Percentiles rank a stretch among this genome's conserved stretches.
Evolutionary conservation across 2,888 invertebrate species (phyloP).

Genomic region (Icerya purchasi): DNA sequence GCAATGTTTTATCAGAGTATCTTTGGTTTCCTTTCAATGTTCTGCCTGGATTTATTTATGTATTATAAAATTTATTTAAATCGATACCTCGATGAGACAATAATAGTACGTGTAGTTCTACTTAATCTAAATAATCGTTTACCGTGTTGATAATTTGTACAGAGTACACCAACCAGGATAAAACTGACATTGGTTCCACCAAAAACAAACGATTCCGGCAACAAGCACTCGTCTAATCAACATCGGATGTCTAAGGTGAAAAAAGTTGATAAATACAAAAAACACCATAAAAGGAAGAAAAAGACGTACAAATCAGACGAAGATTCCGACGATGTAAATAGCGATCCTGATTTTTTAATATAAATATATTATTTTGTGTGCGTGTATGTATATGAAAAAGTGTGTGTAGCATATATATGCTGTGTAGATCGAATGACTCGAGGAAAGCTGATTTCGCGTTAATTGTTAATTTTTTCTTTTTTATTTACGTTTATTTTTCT

Average conservation of each 20-base stretch:
- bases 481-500: not conserved
- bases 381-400: not conserved
- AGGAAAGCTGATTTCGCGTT: no score
- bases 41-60: no score
- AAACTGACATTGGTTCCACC: conserved; percentile 21
- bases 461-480: no score
- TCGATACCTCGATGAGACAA: no score
- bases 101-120: no score
- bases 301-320: conserved; percentile 27
- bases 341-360: conserved; percentile 32
- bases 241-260: conserved; percentile 20
- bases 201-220: conserved; percentile 17
- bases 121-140: not conserved
- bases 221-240: conserved; percentile 15
- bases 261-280: conserved; percentile 21
- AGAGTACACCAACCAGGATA: conserved; percentile 18
- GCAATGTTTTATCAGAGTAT: no score
- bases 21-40: no score
- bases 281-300: conserved; percentile 22
- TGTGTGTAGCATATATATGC: no score
- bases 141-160: not conserved
- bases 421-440: no score
- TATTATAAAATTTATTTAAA: no score
- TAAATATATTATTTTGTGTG: conserved; percentile 12
- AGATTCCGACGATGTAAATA: conserved; percentile 41